Conservation (phyloP, 2,113 vertebrate species). For the Neoarius graeffei region DNA sequence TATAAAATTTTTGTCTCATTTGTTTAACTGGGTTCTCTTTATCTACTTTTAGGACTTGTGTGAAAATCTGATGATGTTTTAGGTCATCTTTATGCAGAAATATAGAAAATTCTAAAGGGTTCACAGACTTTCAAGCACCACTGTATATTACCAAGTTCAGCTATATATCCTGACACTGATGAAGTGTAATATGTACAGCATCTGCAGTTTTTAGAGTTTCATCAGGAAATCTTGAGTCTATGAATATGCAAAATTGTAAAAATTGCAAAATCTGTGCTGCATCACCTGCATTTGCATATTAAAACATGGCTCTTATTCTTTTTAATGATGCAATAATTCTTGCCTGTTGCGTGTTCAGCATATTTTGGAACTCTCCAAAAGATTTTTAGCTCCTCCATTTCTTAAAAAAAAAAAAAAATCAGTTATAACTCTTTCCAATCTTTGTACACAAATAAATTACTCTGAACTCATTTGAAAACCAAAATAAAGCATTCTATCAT, state of each 20-base stretch:
- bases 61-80: too few species aligned
- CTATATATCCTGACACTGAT: not conserved
- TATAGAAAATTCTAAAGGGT: too few species aligned
- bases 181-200: not conserved
- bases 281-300: not conserved
- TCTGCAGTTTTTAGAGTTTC: not conserved
- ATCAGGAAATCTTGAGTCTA: not conserved
- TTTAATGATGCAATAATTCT: constrained; percentile 3
- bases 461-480: not conserved
- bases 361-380: not conserved
- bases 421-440: not conserved
- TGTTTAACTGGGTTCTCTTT: too few species aligned
- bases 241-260: not conserved
- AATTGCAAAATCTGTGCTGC: not conserved
- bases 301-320: not conserved
- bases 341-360: not conserved
- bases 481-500: not conserved
- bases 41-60: too few species aligned
- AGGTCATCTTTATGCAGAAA: too few species aligned
- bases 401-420: not conserved
- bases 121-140: too few species aligned
- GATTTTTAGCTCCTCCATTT: not conserved
- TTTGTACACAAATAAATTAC: not conserved
- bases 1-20: too few species aligned
- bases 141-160: not conserved